Percentiles rank a stretch among this genome's conserved stretches.
Conservation (phyloP, 2,797 vertebrate genomes). For the Diceros bicornis region DNA sequence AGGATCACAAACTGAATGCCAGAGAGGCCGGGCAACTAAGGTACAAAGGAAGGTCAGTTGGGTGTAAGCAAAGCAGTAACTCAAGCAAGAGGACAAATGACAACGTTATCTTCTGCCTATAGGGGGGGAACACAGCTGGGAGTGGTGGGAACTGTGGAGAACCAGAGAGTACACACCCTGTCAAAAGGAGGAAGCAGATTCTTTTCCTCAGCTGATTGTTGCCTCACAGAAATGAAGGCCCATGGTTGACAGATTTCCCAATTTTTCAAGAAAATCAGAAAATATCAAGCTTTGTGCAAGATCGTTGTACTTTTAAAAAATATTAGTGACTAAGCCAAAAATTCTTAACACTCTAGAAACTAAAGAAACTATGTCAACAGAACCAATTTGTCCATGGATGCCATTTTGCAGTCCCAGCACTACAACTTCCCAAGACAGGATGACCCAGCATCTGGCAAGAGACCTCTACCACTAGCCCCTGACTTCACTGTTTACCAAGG, state of each 20-base stretch:
- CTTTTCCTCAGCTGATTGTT: not conserved
- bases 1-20: not conserved
- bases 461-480: not conserved
- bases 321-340: not conserved
- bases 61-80: not conserved
- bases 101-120: not conserved
- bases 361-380: constrained; percentile 33
- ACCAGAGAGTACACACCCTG: not conserved
- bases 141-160: not conserved
- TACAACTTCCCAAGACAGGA: not conserved
- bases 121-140: not conserved
- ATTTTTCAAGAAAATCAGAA: constrained; percentile 34
- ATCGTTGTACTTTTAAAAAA: constrained; percentile 27
- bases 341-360: not conserved
- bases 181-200: not conserved
- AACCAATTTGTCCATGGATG: not conserved
- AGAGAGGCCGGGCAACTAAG: not conserved
- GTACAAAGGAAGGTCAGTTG: not conserved
- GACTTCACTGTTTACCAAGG: not conserved
- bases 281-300: not conserved
- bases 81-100: constrained; percentile 19
- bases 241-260: not conserved
- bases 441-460: not conserved
- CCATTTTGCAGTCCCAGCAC: not conserved
- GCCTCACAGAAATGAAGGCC: not conserved